Base-by-base conservation (phyloP, 53 echinoderm and acorn worm genomes). In the Holothuria scabra region DNA sequence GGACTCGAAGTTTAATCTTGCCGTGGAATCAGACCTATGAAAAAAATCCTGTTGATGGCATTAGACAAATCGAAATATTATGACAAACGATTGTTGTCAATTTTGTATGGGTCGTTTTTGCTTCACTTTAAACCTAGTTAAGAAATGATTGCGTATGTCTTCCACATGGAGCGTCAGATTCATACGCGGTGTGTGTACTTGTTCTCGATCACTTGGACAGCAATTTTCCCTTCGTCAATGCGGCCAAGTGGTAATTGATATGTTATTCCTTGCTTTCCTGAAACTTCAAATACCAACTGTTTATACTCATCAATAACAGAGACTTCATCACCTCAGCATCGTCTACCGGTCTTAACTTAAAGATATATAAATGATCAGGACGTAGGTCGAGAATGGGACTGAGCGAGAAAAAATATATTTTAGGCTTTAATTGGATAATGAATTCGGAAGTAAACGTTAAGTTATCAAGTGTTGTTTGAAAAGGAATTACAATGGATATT, bases 51-150 rank as follows among this genome's bases (percentile, higher is more conserved):
- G 52, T 52, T 52, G 52, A 16, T 52, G 52, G 18, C 52, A 52
- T 52, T 52, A 52, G 18, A 16, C 18, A 52, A 52, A 52, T 52
- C 52, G 52, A 52, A 52, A 16, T 52, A 72, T 72, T 44, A 72
- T 46, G 72, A 72, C 26, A n/a, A 72, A 72, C 46, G 72, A 72
- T 72, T 72, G 72, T 72, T 72, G 72, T 44, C 72, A 25, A 4
- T 44, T 67, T 41, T 41, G 41, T 25, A 46, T n/a, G 12, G 72
- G 48, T 46, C 48, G 72, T 48, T 72, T 48, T 41, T 72, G 14
- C 24, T 72, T 26, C 22, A 11, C 25, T 44, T 46, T 46, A 44
- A 72, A 41, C 23, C 46, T 44, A 46, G 46, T 72, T 72, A 22
- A 26, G 48, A 44, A 16, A 46, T 72, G 22, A 32, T 69, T 37